phyloP scores from a whole-genome alignment of 2,888 invertebrate genomes.

The Drosophila percnosoma region DNA sequence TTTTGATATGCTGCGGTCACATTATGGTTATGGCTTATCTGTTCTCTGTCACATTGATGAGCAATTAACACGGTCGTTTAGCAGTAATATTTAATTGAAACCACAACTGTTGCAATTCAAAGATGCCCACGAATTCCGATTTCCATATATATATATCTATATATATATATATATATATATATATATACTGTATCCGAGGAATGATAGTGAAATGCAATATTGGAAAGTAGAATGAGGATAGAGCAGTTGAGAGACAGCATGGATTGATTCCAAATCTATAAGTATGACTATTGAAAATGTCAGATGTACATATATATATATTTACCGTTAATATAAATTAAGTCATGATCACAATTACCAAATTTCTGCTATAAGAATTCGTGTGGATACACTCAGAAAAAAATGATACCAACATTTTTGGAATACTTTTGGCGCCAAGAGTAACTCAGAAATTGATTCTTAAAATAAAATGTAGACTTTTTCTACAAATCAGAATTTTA shows the following conservation, averaged over 20 bases:
- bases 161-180: neutral
- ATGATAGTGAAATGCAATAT: neutral
- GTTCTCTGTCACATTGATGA: constrained; percentile 51
- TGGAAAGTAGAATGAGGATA: neutral
- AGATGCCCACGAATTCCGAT: neutral
- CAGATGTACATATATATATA: neutral
- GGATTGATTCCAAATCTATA: neutral
- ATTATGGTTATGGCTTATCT: constrained; percentile 66
- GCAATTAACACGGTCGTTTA: constrained; percentile 75
- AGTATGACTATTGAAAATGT: neutral
- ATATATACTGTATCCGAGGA: neutral
- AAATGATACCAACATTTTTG: neutral
- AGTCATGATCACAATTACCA: neutral
- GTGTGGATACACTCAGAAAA: neutral
- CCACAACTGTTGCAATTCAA: constrained; percentile 64
- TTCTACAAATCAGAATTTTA: neutral
- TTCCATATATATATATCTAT: neutral
- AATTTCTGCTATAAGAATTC: neutral
- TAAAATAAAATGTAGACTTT: neutral
- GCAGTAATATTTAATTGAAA: constrained; percentile 53
- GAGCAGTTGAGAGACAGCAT: neutral
- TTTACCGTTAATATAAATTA: neutral
- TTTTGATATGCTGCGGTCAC: constrained; percentile 54
- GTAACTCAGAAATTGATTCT: neutral
- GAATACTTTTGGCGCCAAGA: neutral